Evolutionary conservation across 2,113 vertebrate genomes (phyloP).

Genomic region (Poeciliopsis prolifica): DNA sequence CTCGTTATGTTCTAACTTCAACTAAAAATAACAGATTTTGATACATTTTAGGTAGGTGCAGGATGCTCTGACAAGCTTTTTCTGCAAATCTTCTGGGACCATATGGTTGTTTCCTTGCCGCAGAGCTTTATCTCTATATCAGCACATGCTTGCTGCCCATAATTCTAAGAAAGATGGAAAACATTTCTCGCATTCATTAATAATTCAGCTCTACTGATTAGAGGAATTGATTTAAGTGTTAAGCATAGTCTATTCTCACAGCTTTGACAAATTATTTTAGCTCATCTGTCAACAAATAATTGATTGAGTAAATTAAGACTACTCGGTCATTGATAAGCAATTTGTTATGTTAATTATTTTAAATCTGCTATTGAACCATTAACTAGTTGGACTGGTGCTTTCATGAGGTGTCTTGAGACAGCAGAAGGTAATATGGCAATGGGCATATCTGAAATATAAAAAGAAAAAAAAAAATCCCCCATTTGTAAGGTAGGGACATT

Average conservation of each 20-base stretch:
- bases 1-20: conserved; percentile 23
- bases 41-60: conserved; percentile 19
- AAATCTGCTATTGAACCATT: conserved; percentile 26
- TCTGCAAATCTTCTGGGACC: conserved; percentile 17
- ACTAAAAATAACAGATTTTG: conserved; percentile 34
- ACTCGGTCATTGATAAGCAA: conserved; percentile 50
- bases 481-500: background rate
- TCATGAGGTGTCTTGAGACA: background rate
- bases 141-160: conserved; percentile 12
- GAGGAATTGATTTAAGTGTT: conserved; percentile 52
- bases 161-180: conserved; percentile 27
- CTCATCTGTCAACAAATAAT: conserved; percentile 58
- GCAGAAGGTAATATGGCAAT: background rate
- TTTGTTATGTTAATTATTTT: conserved; percentile 50
- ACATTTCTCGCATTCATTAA: conserved; percentile 47
- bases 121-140: conserved; percentile 25
- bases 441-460: background rate
- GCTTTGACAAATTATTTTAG: conserved; percentile 49
- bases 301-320: conserved; percentile 57
- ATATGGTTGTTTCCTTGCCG: conserved; percentile 38
- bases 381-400: conserved; percentile 9
- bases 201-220: conserved; percentile 63
- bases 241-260: conserved; percentile 43
- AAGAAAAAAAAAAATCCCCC: background rate
- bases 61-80: conserved; percentile 28